Percentiles rank a stretch among this genome's conserved stretches.
Conservation (phyloP, 1,140 invertebrate species). For the Drosophila funebris region DNA sequence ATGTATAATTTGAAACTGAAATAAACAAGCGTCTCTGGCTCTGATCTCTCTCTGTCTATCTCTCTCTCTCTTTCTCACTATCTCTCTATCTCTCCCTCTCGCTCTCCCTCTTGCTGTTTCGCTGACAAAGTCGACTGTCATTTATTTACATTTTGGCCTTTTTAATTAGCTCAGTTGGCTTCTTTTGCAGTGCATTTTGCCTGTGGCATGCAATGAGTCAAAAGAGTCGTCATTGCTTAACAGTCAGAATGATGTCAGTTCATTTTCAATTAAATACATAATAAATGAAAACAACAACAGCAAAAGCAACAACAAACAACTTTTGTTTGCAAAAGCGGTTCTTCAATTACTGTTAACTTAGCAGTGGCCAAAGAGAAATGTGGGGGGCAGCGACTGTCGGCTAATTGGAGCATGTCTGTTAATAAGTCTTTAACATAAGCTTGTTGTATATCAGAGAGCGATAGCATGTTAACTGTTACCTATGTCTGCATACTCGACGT, state of each 20-base stretch:
- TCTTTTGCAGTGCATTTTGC: conserved; percentile 7
- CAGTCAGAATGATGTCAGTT: background rate
- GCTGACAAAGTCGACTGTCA: background rate
- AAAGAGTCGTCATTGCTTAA: background rate
- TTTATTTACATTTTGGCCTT: conserved; percentile 18
- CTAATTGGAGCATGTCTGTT: too few species aligned
- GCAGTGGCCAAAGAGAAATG: background rate
- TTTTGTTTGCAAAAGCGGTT: background rate
- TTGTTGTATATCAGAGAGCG: too few species aligned
- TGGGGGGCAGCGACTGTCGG: too few species aligned
- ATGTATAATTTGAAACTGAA: background rate
- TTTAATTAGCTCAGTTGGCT: conserved; percentile 26
- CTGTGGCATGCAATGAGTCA: background rate
- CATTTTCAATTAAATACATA: conserved; percentile 1
- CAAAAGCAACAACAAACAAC: background rate
- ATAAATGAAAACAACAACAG: background rate
- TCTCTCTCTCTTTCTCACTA: background rate
- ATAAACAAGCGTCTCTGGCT: background rate
- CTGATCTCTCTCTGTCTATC: too few species aligned
- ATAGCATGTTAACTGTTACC: too few species aligned
- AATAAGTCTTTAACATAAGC: too few species aligned
- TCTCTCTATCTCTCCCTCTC: background rate
- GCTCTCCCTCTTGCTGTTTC: background rate
- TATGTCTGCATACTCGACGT: too few species aligned
- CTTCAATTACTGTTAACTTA: background rate